A percentile compares a stretch with the other conserved stretches of the same genome.
These are phyloP conservation scores for Potorous gilbertii DNA, from an alignment of 2,797 vertebrate genomes.

Conservation along the genomic window DNA sequence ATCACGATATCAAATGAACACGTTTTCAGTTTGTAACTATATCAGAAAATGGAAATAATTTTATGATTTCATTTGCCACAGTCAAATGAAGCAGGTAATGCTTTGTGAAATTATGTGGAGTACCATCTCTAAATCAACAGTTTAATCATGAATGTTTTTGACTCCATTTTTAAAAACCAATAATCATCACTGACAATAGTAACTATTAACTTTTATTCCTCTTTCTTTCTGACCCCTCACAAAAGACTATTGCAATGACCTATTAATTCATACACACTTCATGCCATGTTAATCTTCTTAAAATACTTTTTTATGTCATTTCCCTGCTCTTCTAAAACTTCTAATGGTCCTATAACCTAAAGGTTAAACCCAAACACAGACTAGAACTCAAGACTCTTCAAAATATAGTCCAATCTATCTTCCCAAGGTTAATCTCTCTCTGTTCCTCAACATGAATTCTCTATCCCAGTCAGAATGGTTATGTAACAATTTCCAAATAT, in stretches of 20 bases:
- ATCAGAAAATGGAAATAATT: neutral
- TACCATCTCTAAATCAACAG: neutral
- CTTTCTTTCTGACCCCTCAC: neutral
- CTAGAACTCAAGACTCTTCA: neutral
- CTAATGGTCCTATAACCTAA: neutral
- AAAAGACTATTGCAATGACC: neutral
- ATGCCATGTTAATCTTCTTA: neutral
- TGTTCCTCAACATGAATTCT: neutral
- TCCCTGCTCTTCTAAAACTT: neutral
- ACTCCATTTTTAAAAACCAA: neutral
- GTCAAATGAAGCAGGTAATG: neutral
- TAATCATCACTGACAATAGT: neutral
- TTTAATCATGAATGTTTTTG: neutral
- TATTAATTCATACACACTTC: neutral
- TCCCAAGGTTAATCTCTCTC: neutral
- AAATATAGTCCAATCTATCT: neutral
- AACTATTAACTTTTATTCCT: neutral
- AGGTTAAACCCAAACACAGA: neutral
- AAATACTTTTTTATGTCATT: neutral
- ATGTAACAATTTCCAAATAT: neutral
- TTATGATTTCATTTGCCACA: neutral
- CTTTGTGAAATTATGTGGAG: neutral
- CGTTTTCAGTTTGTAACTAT: neutral
- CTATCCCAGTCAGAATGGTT: neutral
- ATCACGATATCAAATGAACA: neutral